These are phyloP conservation scores for Drosophila pseudoobscura DNA, from an alignment of 1,140 invertebrate species.

Conservation along the genomic window DNA sequence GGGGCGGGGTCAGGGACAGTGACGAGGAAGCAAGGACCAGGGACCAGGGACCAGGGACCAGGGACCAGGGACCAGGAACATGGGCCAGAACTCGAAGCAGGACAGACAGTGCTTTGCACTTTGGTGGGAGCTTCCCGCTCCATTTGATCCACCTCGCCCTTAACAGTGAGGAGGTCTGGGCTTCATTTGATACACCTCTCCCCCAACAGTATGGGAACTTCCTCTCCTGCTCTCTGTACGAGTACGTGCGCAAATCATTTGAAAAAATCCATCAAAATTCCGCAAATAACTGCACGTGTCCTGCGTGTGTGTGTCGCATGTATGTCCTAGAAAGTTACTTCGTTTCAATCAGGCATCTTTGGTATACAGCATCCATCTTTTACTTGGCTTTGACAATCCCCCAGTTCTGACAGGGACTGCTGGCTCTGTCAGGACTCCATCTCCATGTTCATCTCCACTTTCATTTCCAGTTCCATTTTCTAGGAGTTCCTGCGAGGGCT, in stretches of 20 bases:
- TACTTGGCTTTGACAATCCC: conserved; percentile 13
- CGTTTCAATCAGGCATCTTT: conserved; percentile 66
- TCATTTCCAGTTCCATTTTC: neutral
- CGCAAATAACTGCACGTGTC: conserved; percentile 69
- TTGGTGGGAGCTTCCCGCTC: conserved; percentile 35
- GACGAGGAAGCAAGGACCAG: neutral
- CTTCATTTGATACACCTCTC: too few species aligned
- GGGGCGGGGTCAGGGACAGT: too few species aligned
- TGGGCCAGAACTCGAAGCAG: conserved; percentile 3
- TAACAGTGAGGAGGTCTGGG: too few species aligned
- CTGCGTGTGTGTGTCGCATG: conserved; percentile 46
- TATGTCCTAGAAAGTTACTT: conserved; percentile 48
- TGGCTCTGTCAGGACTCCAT: neutral
- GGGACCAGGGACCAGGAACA: too few species aligned
- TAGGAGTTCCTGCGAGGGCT: conserved; percentile 20
- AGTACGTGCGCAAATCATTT: conserved; percentile 73
- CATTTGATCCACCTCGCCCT: conserved; percentile 52
- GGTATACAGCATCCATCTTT: neutral
- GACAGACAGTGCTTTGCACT: conserved; percentile 49
- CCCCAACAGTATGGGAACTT: too few species aligned
- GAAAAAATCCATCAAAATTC: conserved; percentile 74
- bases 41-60: too few species aligned
- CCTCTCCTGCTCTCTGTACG: neutral
- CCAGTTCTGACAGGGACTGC: neutral
- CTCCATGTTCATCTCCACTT: neutral